phyloP scores from a whole-genome alignment of 2,797 vertebrate genomes.

The Hydrocynus forskahlii region DNA sequence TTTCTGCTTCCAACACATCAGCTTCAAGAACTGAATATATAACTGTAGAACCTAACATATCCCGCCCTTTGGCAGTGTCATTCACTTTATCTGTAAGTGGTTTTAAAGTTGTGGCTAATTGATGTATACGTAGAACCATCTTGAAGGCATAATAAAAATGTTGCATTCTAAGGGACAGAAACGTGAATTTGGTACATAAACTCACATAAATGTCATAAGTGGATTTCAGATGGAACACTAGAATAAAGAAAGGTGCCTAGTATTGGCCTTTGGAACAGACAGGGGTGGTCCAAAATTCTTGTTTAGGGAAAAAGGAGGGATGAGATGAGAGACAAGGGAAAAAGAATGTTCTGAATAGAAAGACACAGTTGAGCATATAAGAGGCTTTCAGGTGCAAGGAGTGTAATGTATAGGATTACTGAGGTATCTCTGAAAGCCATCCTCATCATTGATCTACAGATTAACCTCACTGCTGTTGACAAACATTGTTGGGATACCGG shows the following conservation, averaged over 20 bases:
- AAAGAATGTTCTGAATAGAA: background rate
- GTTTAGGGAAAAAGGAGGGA: slow-evolving; percentile 13
- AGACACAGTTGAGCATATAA: background rate
- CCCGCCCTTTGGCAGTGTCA: too few species aligned
- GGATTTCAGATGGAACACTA: background rate
- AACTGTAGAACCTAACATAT: too few species aligned
- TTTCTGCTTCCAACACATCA: too few species aligned
- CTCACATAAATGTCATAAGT: background rate
- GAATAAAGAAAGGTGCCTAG: background rate
- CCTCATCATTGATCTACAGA: background rate
- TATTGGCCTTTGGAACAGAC: background rate
- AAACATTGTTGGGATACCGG: background rate
- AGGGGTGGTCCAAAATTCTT: background rate
- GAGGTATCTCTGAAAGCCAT: background rate
- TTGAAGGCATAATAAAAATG: background rate
- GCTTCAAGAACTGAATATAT: too few species aligned
- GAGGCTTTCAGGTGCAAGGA: background rate
- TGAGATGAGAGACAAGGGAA: background rate
- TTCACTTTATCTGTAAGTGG: too few species aligned
- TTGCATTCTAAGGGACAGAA: background rate
- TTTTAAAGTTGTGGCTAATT: too few species aligned
- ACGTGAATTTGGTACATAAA: background rate
- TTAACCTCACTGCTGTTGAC: background rate
- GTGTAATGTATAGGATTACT: background rate
- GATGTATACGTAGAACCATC: too few species aligned